A percentile compares a stretch with the other conserved stretches of the same genome.
phyloP scores from a whole-genome alignment of 2,888 invertebrate species.

The Caenorhabditis sp. region DNA sequence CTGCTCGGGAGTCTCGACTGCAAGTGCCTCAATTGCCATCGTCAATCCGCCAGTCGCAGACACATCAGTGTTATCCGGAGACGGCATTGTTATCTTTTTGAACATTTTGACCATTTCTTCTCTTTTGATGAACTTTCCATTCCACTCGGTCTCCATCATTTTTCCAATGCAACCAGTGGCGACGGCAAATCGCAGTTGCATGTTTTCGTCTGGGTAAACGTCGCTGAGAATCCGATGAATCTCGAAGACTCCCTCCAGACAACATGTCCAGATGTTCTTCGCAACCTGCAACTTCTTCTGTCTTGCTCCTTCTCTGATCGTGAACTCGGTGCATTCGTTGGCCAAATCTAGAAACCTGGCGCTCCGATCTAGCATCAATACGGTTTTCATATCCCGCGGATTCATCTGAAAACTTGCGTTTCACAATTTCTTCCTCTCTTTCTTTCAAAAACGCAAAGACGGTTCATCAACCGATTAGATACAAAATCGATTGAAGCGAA shows the following conservation, averaged over 20 bases:
- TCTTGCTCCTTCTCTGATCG: conserved; percentile 48
- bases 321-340: conserved; percentile 34
- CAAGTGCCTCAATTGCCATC: conserved; percentile 58
- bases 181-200: conserved; percentile 43
- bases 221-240: conserved; percentile 98
- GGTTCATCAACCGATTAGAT: neutral
- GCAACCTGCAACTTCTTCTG: conserved; percentile 84
- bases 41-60: conserved; percentile 37
- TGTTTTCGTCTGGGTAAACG: conserved; percentile 87
- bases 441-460: neutral
- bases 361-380: conserved; percentile 95
- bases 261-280: conserved; percentile 96
- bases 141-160: conserved; percentile 51
- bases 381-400: conserved; percentile 88
- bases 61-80: conserved; percentile 2
- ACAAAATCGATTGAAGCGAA: neutral
- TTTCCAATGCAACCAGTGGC: conserved; percentile 44
- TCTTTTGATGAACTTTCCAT: conserved; percentile 8
- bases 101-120: conserved; percentile 26
- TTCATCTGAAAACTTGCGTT: conserved; percentile 37
- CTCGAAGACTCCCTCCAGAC: conserved; percentile 95
- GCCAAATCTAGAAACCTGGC: conserved; percentile 90
- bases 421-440: neutral
- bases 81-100: conserved; percentile 5
- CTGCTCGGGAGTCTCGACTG: conserved; percentile 26